These are phyloP conservation scores for Neodiprion pinetum DNA, from an alignment of 1,140 invertebrate species.

Conservation along the genomic window DNA sequence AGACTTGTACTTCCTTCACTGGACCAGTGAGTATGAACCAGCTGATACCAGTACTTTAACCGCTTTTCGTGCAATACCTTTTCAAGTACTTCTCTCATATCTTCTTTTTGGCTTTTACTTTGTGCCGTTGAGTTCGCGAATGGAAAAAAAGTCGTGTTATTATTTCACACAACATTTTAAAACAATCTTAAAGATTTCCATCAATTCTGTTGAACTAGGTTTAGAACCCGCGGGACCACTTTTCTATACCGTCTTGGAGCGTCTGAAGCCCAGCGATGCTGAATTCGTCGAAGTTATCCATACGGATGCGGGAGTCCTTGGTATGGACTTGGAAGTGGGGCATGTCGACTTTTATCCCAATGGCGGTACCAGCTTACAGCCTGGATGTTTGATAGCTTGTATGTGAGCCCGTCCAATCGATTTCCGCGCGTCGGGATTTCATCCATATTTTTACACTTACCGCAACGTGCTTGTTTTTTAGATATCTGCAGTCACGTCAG, in stretches of 20 bases:
- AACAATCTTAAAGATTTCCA: not conserved
- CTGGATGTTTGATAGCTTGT: constrained; percentile 62
- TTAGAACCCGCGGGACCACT: constrained; percentile 61
- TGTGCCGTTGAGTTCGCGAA: too few species aligned
- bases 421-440: not conserved
- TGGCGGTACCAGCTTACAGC: constrained; percentile 66
- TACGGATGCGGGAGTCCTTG: constrained; percentile 67
- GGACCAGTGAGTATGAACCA: not conserved
- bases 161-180: too few species aligned
- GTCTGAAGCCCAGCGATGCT: constrained; percentile 54
- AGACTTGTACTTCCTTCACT: too few species aligned
- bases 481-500: constrained; percentile 72
- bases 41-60: not conserved
- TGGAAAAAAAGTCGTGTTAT: too few species aligned
- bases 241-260: constrained; percentile 36
- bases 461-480: constrained; percentile 38
- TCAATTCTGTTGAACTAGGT: constrained; percentile 38
- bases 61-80: too few species aligned
- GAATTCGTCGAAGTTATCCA: constrained; percentile 68
- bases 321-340: constrained; percentile 62
- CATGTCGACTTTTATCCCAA: constrained; percentile 72
- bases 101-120: too few species aligned
- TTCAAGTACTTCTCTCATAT: too few species aligned
- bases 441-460: not conserved
- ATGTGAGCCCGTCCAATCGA: too few species aligned